These are phyloP conservation scores for Catamblyrhynchus diadema DNA, from an alignment of 2,797 vertebrate species.

Conservation along the genomic window DNA sequence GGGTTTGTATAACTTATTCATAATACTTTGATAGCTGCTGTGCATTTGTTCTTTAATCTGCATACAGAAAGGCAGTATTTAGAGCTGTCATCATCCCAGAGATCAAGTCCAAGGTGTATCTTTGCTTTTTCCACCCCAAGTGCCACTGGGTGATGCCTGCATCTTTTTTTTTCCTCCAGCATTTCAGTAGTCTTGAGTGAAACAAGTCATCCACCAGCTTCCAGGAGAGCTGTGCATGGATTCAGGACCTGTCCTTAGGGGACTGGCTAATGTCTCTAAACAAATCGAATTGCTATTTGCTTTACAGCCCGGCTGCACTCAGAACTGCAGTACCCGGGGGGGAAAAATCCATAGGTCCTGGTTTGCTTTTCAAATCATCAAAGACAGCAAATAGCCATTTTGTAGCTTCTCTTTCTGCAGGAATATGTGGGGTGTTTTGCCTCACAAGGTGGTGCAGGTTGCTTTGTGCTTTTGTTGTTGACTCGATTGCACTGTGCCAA, in stretches of 20 bases:
- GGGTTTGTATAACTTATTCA: background rate
- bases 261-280: background rate
- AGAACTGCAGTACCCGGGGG: background rate
- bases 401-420: background rate
- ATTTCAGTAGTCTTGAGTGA: background rate
- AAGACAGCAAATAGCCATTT: background rate
- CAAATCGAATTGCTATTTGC: background rate
- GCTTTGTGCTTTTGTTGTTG: constrained; percentile 67
- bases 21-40: background rate
- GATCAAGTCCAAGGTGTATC: background rate
- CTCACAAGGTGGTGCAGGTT: constrained; percentile 13
- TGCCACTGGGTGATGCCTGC: background rate
- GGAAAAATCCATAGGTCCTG: background rate
- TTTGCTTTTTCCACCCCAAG: background rate
- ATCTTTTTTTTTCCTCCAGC: background rate
- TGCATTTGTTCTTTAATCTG: background rate
- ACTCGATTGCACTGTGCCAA: constrained; percentile 50
- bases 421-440: constrained; percentile 41
- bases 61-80: background rate
- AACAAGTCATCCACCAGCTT: background rate
- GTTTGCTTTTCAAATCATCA: constrained; percentile 24
- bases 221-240: background rate
- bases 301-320: background rate
- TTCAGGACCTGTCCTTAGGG: background rate
- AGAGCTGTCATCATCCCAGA: background rate